These are phyloP conservation scores for Symphodus melops DNA, from an alignment of 2,113 vertebrate genomes.

Conservation along the genomic window DNA sequence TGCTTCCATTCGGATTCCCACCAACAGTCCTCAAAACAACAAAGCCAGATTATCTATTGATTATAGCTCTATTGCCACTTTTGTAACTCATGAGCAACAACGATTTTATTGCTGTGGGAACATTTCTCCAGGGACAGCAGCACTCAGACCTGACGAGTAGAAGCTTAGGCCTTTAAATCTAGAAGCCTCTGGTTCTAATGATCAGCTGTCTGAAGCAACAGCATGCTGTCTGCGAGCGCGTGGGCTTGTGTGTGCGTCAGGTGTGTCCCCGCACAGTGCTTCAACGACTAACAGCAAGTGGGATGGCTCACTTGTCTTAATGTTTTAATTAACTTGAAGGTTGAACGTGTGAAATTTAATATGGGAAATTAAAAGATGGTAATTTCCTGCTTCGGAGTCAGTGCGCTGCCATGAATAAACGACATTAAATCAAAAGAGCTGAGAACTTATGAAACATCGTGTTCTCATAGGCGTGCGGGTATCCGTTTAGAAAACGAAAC, in stretches of 20 bases:
- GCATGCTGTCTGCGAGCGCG: slow-evolving; percentile 36
- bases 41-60: slow-evolving; percentile 68
- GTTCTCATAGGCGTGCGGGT: slow-evolving; percentile 17
- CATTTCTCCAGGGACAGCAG: slow-evolving; percentile 57
- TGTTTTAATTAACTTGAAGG: slow-evolving; percentile 86
- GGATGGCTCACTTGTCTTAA: slow-evolving; percentile 62
- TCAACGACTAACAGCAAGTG: slow-evolving; percentile 28
- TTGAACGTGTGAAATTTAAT: slow-evolving; percentile 85
- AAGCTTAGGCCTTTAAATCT: slow-evolving; percentile 56
- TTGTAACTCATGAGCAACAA: slow-evolving; percentile 50
- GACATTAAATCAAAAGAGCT: slow-evolving; percentile 72
- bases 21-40: slow-evolving; percentile 34
- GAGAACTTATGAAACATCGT: slow-evolving; percentile 16
- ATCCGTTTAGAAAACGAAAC: slow-evolving; percentile 13
- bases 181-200: slow-evolving; percentile 54
- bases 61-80: slow-evolving; percentile 55
- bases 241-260: slow-evolving; percentile 32
- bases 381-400: slow-evolving; percentile 79
- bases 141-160: slow-evolving; percentile 22
- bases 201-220: slow-evolving; percentile 53
- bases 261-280: slow-evolving; percentile 13
- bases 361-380: slow-evolving; percentile 84
- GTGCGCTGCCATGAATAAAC: slow-evolving; percentile 78
- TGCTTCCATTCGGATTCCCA: slow-evolving; percentile 21
- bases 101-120: slow-evolving; percentile 54